Conservation (phyloP, 2,797 vertebrate species). For the Furcifer pardalis region DNA sequence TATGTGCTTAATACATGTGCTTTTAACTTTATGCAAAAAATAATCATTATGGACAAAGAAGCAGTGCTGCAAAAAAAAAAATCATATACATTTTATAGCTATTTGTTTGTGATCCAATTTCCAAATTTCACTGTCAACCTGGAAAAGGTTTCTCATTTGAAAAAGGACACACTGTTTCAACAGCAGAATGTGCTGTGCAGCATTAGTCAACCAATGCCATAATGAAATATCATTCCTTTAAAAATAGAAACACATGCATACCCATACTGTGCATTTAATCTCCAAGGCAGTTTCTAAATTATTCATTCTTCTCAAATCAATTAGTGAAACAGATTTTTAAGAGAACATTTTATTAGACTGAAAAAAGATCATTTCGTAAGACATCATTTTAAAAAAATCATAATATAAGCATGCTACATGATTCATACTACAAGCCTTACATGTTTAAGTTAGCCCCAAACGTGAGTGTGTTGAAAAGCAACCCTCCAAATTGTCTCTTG, state of each 20-base stretch:
- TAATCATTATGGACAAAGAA: background rate
- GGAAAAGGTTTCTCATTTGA: conserved; percentile 11
- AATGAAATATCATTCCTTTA: conserved; percentile 10
- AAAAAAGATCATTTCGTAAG: background rate
- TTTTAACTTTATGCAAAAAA: background rate
- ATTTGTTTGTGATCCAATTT: conserved; percentile 39
- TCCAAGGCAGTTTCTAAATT: background rate
- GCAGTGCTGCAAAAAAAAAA: conserved; percentile 29
- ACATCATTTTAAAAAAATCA: background rate
- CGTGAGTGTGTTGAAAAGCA: no score
- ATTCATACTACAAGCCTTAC: background rate
- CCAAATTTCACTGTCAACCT: background rate
- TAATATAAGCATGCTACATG: background rate
- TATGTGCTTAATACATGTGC: conserved; percentile 11
- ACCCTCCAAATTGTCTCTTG: no score
- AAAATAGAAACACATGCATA: background rate
- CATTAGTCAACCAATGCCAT: background rate
- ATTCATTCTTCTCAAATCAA: background rate
- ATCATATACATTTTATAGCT: conserved; percentile 19
- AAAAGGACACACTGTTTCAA: background rate
- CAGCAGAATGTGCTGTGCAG: background rate
- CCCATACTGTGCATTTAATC: background rate
- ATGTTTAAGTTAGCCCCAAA: no score
- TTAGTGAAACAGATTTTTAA: background rate
- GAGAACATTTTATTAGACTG: conserved; percentile 11